Conservation (phyloP, 2,888 invertebrate genomes). For the Dynastes hyllus region DNA sequence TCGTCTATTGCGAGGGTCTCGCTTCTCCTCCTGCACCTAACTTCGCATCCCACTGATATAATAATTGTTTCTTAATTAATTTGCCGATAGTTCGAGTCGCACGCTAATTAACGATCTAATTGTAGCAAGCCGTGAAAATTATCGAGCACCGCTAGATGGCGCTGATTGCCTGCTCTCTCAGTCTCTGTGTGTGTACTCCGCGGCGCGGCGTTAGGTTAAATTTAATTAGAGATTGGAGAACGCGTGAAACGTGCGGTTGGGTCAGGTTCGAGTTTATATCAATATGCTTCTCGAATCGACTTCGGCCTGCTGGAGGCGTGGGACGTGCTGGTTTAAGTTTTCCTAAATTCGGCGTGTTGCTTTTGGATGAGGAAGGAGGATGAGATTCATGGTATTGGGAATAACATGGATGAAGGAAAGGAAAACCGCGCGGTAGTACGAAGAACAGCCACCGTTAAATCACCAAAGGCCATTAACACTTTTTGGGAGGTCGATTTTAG, state of each 20-base stretch:
- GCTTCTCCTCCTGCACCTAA: neutral
- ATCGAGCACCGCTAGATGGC: neutral
- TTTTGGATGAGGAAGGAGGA: no score
- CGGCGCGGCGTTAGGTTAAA: constrained; percentile 20
- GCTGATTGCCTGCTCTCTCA: neutral
- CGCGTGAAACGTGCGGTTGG: constrained; percentile 36
- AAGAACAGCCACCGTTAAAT: no score
- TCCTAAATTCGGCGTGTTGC: no score
- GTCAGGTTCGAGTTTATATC: constrained; percentile 38
- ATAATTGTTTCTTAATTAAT: constrained; percentile 32
- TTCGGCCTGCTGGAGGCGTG: neutral
- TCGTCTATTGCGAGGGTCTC: neutral
- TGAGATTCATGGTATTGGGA: no score
- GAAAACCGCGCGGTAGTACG: no score
- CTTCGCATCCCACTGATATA: neutral
- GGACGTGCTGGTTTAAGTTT: no score
- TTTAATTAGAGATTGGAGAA: constrained; percentile 29
- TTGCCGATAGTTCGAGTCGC: constrained; percentile 19
- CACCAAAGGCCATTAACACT: no score
- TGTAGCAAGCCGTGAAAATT: constrained; percentile 3
- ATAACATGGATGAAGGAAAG: no score
- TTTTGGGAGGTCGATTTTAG: no score
- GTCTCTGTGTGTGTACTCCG: neutral
- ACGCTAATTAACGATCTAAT: constrained; percentile 26
- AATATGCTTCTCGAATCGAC: constrained; percentile 18